Percentiles rank a stretch among this genome's conserved stretches.
phyloP scores from a whole-genome alignment of 1,140 invertebrate genomes.

The Pseudobourletiella spinata region DNA sequence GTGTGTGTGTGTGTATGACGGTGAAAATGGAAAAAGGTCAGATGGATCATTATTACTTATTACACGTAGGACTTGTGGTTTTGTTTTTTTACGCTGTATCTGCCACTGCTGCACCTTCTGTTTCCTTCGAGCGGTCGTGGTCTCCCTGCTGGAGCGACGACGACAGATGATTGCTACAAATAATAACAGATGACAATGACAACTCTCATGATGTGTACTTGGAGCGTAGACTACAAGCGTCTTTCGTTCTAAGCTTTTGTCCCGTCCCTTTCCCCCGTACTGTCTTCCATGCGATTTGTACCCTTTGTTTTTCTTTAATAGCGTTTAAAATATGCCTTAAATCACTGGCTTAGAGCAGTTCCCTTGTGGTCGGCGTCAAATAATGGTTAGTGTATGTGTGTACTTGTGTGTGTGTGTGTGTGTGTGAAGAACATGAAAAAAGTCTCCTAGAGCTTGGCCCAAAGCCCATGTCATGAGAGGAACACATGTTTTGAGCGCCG shows the following conservation, averaged over 20 bases:
- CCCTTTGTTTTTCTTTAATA: slow-evolving; percentile 11
- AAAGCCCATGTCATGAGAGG: too few species aligned
- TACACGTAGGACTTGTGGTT: slow-evolving; percentile 12
- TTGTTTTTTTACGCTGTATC: slow-evolving; percentile 5
- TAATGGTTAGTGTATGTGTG: slow-evolving; percentile 23
- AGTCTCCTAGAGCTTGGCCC: too few species aligned
- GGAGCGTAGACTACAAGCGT: too few species aligned
- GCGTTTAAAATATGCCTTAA: slow-evolving; percentile 17
- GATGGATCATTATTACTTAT: slow-evolving; percentile 17
- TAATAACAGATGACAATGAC: background rate
- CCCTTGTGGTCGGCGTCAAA: slow-evolving; percentile 23
- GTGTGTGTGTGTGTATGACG: too few species aligned
- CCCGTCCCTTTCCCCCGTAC: background rate
- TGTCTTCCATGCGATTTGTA: background rate
- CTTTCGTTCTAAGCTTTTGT: too few species aligned
- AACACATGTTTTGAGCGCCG: too few species aligned
- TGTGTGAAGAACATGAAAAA: too few species aligned
- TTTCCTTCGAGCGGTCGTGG: too few species aligned
- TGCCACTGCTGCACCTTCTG: too few species aligned
- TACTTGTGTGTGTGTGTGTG: too few species aligned
- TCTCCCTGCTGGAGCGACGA: background rate
- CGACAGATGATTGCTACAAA: background rate
- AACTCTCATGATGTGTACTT: too few species aligned
- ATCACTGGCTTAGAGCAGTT: slow-evolving; percentile 19
- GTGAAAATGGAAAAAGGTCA: slow-evolving; percentile 13